Conservation (phyloP, 1,140 invertebrate species). For the Tetramorium parvispinum region DNA sequence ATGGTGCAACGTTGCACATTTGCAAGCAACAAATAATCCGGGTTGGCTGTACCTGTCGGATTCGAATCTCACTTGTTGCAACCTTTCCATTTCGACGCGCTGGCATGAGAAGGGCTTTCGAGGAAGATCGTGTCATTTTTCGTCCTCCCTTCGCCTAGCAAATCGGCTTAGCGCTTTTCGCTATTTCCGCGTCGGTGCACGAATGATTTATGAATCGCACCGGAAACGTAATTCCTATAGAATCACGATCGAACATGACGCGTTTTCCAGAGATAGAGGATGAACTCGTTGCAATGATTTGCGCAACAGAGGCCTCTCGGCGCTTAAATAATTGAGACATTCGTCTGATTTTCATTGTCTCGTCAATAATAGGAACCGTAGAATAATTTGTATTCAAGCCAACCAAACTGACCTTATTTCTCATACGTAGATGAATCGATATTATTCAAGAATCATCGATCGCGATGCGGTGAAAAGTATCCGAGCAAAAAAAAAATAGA, state of each 20-base stretch:
- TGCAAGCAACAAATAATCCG: slow-evolving; percentile 16
- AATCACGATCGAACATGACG: not conserved
- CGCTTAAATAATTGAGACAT: not conserved
- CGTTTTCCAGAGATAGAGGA: not conserved
- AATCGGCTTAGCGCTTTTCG: not conserved
- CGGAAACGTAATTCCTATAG: not conserved
- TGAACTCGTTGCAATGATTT: not conserved
- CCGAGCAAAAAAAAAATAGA: not conserved
- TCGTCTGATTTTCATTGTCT: not conserved
- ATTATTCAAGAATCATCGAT: not conserved
- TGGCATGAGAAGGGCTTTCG: not conserved
- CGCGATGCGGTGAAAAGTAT: not conserved
- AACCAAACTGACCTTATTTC: not conserved
- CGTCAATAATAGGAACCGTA: not conserved
- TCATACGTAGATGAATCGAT: not conserved
- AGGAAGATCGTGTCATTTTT: slow-evolving; percentile 4
- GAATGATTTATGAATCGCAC: slow-evolving; percentile 17
- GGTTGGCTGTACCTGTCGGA: slow-evolving; percentile 10
- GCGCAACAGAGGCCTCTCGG: not conserved
- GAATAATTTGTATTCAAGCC: not conserved
- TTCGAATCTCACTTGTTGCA: slow-evolving; percentile 40
- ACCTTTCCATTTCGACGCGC: not conserved
- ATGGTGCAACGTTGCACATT: not conserved
- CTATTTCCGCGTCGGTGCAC: not conserved
- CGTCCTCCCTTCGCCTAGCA: not conserved